A percentile compares a stretch with the other conserved stretches of the same genome.
These are phyloP conservation scores for Aleiodes sp. DNA, from an alignment of 1,140 invertebrate species.

Conservation along the genomic window DNA sequence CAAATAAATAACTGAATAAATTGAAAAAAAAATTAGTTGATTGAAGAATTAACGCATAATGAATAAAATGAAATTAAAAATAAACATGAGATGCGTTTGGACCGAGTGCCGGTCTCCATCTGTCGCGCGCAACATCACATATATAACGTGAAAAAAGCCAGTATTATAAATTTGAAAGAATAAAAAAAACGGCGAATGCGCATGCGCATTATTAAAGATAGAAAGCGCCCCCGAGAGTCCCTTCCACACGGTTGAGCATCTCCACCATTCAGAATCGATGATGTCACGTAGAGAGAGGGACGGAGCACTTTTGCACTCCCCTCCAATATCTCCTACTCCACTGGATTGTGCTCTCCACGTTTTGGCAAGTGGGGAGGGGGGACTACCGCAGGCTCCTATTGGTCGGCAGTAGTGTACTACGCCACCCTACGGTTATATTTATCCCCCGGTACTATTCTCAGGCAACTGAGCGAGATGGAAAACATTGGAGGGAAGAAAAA, in stretches of 20 bases:
- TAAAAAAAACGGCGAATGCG: constrained; percentile 26
- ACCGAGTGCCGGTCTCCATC: constrained; percentile 46
- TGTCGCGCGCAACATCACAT: constrained; percentile 38
- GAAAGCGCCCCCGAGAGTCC: constrained; percentile 62
- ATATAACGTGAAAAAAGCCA: too few relatives aligned
- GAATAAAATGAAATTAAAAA: background rate
- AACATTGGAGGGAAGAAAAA: background rate
- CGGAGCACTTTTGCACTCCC: constrained; percentile 28
- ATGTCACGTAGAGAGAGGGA: constrained; percentile 54
- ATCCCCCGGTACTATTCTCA: background rate
- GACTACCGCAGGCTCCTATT: background rate
- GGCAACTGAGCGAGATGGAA: background rate
- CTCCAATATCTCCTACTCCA: constrained; percentile 21
- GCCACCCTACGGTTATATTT: background rate
- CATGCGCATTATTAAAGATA: constrained; percentile 38
- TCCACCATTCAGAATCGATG: constrained; percentile 67
- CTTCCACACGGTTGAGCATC: constrained; percentile 65
- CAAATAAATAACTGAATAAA: background rate
- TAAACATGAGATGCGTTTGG: background rate
- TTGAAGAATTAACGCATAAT: background rate
- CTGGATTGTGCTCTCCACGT: background rate
- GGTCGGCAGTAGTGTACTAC: background rate
- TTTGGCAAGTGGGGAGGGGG: background rate
- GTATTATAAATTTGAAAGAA: too few relatives aligned
- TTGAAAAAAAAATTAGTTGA: background rate